These are phyloP conservation scores for Hyalella azteca DNA, from an alignment of 2,888 invertebrate species.

Conservation along the genomic window DNA sequence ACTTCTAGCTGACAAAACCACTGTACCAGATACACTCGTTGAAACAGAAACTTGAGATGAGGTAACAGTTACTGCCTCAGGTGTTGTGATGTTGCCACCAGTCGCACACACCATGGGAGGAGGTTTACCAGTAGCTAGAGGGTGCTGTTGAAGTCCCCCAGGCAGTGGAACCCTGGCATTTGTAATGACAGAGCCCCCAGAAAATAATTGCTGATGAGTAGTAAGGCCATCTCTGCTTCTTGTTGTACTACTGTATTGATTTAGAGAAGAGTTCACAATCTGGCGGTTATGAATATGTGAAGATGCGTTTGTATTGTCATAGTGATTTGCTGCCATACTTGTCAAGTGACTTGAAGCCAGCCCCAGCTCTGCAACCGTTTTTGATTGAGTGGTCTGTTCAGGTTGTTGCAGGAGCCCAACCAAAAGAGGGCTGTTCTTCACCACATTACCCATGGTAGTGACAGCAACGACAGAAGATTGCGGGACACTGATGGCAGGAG, in stretches of 20 bases:
- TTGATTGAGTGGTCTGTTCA: conserved; percentile 46
- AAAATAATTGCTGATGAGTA: conserved; percentile 57
- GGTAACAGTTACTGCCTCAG: background rate
- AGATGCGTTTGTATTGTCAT: conserved; percentile 35
- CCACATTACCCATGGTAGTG: conserved; percentile 48
- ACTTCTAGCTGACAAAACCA: background rate
- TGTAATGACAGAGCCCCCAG: conserved; percentile 57
- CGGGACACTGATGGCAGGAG: conserved; percentile 24
- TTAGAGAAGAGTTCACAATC: background rate
- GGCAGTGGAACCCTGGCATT: conserved; percentile 53
- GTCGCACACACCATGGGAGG: conserved; percentile 39
- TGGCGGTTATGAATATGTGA: conserved; percentile 22
- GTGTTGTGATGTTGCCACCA: background rate
- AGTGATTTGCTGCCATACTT: conserved; percentile 50
- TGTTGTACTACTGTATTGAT: conserved; percentile 42
- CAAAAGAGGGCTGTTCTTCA: conserved; percentile 56
- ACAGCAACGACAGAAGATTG: background rate
- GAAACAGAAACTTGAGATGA: background rate
- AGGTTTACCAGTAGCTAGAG: conserved; percentile 54
- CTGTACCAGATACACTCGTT: background rate
- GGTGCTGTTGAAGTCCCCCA: conserved; percentile 53
- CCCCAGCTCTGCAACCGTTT: conserved; percentile 53
- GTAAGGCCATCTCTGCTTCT: conserved; percentile 54
- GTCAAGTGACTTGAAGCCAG: conserved; percentile 52
- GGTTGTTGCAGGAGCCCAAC: conserved; percentile 56